Evolutionary conservation across 1,140 invertebrate species (phyloP).

Genomic region (Lordiphosa collinella): DNA sequence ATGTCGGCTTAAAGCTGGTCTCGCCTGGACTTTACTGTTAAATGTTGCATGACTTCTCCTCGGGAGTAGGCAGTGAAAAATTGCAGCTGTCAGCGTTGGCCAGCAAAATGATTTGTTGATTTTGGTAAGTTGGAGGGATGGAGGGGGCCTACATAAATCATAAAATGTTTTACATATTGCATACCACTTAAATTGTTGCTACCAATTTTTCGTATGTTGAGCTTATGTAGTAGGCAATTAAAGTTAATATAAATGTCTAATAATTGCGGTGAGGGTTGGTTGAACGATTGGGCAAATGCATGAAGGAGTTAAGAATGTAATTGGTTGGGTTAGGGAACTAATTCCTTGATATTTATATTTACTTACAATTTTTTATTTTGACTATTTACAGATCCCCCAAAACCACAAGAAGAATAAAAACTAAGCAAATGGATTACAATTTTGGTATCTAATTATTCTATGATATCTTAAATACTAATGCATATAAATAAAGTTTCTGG

Average conservation of each 20-base stretch:
- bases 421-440: too few species aligned
- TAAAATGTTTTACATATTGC: constrained; percentile 45
- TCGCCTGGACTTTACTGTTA: constrained; percentile 17
- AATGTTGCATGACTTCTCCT: constrained; percentile 53
- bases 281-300: neutral
- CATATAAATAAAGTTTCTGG: too few species aligned
- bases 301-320: neutral
- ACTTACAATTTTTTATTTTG: too few species aligned
- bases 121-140: constrained; percentile 9
- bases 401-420: too few species aligned
- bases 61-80: constrained; percentile 55
- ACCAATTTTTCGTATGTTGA: constrained; percentile 8
- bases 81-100: constrained; percentile 64
- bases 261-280: constrained; percentile 35
- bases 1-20: constrained; percentile 33
- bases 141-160: constrained; percentile 48
- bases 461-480: too few species aligned
- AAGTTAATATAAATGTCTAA: constrained; percentile 52
- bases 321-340: neutral
- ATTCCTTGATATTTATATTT: too few species aligned
- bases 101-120: constrained; percentile 64
- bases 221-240: constrained; percentile 23
- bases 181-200: constrained; percentile 30
- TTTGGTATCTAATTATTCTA: too few species aligned
- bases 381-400: too few species aligned